Evolutionary conservation across 2,797 vertebrate genomes (phyloP).

Genomic region (Salarias fasciatus): DNA sequence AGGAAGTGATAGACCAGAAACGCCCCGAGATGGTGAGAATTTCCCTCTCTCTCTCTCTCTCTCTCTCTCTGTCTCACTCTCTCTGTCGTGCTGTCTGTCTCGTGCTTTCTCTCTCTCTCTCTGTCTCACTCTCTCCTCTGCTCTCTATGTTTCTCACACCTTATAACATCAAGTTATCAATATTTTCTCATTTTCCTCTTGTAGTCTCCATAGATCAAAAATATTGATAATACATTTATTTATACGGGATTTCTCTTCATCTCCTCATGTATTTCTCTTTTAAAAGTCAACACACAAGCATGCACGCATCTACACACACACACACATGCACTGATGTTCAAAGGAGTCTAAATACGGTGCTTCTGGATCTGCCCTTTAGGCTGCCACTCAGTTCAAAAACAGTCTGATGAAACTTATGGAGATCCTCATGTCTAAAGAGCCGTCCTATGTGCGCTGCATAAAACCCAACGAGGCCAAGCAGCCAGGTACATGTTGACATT

Average conservation of each 20-base stretch:
- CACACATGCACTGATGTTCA: not conserved
- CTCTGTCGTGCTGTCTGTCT: not conserved
- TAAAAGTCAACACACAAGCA: not conserved
- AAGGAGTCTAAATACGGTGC: slow-evolving; percentile 9
- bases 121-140: too few species aligned
- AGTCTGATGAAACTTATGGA: slow-evolving; percentile 95
- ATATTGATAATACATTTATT: not conserved
- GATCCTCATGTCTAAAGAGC: slow-evolving; percentile 97
- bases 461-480: slow-evolving; percentile 97
- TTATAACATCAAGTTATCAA: too few species aligned
- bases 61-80: too few species aligned
- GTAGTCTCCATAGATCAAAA: not conserved
- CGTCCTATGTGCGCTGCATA: slow-evolving; percentile 96
- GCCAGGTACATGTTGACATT: slow-evolving; percentile 81
- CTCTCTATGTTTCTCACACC: too few species aligned
- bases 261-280: not conserved
- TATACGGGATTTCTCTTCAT: too few species aligned
- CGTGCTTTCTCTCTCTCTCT: too few species aligned
- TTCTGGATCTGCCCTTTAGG: slow-evolving; percentile 73
- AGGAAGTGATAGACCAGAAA: slow-evolving; percentile 93
- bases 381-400: slow-evolving; percentile 95
- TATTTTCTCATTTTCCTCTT: too few species aligned
- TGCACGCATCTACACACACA: too few species aligned
- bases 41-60: not conserved
- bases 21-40: slow-evolving; percentile 91